phyloP scores from a whole-genome alignment of 2,113 vertebrate genomes.

The Anas platyrhynchos region DNA sequence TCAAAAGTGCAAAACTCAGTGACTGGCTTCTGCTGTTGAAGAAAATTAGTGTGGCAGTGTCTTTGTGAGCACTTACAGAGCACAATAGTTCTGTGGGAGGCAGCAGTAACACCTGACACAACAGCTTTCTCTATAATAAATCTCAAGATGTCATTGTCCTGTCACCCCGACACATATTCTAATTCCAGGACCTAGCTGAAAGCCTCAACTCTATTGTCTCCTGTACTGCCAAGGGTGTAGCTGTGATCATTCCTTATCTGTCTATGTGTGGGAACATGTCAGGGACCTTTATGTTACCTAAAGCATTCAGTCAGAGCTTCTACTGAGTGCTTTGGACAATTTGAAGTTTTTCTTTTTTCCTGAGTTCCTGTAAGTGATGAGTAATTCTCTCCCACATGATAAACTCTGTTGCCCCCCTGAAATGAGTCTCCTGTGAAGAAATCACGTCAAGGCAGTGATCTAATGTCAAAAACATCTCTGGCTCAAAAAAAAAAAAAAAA shows the following conservation, averaged over 20 bases:
- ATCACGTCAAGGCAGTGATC: constrained; percentile 49
- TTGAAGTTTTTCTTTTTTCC: constrained; percentile 27
- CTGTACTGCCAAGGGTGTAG: not conserved
- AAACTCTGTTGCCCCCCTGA: constrained; percentile 37
- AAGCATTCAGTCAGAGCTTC: not conserved
- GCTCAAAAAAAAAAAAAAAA: not conserved
- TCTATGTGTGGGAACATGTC: not conserved
- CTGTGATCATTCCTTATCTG: not conserved
- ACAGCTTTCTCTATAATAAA: not conserved
- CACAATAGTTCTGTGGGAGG: not conserved
- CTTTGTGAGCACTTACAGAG: not conserved
- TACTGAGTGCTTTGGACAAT: constrained; percentile 15
- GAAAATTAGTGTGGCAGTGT: not conserved
- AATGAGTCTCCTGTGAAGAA: constrained; percentile 55
- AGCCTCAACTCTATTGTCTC: not conserved
- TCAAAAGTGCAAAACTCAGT: not conserved
- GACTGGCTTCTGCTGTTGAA: not conserved
- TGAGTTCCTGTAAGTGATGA: constrained; percentile 45
- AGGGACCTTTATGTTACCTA: not conserved
- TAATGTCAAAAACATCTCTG: constrained; percentile 47
- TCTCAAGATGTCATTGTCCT: not conserved
- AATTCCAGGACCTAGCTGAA: not conserved
- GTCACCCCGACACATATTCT: not conserved
- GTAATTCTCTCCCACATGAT: constrained; percentile 34
- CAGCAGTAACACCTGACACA: not conserved